phyloP scores from a whole-genome alignment of 2,113 vertebrate genomes.

The Rhinopomastus cyanomelas region DNA sequence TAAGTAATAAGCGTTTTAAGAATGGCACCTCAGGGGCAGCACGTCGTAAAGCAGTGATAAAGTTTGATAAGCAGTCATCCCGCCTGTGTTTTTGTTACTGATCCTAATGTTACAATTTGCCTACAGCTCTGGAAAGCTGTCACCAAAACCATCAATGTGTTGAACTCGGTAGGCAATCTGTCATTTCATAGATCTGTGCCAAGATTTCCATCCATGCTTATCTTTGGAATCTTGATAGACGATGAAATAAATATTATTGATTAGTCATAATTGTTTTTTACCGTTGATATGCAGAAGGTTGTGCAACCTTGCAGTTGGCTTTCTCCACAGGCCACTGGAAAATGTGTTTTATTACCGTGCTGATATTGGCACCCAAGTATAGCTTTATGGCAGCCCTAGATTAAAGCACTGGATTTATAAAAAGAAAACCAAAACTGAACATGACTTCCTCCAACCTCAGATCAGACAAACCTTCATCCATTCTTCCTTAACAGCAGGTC shows the following conservation, averaged over 20 bases:
- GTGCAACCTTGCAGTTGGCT: conserved; percentile 6
- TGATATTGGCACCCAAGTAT: not conserved
- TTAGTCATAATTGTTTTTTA: conserved; percentile 40
- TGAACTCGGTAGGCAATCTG: conserved; percentile 36
- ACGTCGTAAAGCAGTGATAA: not conserved
- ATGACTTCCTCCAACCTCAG: not conserved
- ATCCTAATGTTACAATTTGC: not conserved
- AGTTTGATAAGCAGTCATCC: not conserved
- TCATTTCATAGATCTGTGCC: not conserved
- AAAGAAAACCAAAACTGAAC: not conserved
- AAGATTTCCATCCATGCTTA: conserved; percentile 5
- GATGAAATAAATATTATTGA: conserved; percentile 50
- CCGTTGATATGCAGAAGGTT: conserved; percentile 35
- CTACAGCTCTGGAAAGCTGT: not conserved
- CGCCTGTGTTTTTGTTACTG: not conserved
- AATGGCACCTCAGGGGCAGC: not conserved
- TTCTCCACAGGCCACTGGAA: conserved; percentile 1
- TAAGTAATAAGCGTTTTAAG: no score
- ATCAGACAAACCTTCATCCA: not conserved
- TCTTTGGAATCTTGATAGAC: not conserved
- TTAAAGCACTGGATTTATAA: not conserved
- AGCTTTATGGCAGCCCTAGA: not conserved
- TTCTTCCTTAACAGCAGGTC: not conserved
- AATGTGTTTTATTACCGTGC: not conserved
- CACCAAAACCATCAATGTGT: not conserved